Conservation (phyloP, 2,888 invertebrate species). For the Monoplex corrugatus region DNA sequence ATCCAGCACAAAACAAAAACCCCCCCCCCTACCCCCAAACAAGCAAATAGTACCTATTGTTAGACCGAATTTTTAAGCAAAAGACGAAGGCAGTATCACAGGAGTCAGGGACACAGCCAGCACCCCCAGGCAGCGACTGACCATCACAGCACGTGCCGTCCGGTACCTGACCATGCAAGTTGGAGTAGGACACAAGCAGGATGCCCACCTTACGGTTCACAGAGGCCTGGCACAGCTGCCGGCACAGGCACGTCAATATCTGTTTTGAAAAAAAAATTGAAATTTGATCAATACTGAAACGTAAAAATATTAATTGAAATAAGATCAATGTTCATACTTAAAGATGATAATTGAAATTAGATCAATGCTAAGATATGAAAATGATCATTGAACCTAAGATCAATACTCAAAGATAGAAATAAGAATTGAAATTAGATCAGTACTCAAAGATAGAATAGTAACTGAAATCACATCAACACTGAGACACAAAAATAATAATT, state of each 20-base stretch:
- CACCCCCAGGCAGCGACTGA: not conserved
- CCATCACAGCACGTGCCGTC: conserved; percentile 7
- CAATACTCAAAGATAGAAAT: not conserved
- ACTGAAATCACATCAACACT: too few relatives aligned
- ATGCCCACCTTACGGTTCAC: not conserved
- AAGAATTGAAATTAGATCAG: too few relatives aligned
- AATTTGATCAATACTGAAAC: too few relatives aligned
- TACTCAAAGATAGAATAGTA: too few relatives aligned
- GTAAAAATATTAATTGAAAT: too few relatives aligned
- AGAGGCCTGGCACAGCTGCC: not conserved
- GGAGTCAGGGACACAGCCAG: not conserved
- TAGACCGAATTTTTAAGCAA: not conserved
- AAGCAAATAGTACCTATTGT: not conserved
- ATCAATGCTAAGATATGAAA: not conserved
- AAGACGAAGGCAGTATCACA: conserved; percentile 13
- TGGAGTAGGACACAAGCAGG: conserved; percentile 10
- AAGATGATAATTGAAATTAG: not conserved
- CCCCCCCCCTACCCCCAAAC: not conserved
- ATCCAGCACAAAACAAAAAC: not conserved
- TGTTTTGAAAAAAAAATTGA: too few relatives aligned
- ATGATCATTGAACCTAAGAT: not conserved
- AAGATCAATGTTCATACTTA: not conserved
- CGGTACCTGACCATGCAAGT: not conserved
- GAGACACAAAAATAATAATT: too few relatives aligned
- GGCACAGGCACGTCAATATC: not conserved